A percentile compares a stretch with the other conserved stretches of the same genome.
These are phyloP conservation scores for Picus viridis DNA, from an alignment of 2,797 vertebrate species.

Conservation along the genomic window DNA sequence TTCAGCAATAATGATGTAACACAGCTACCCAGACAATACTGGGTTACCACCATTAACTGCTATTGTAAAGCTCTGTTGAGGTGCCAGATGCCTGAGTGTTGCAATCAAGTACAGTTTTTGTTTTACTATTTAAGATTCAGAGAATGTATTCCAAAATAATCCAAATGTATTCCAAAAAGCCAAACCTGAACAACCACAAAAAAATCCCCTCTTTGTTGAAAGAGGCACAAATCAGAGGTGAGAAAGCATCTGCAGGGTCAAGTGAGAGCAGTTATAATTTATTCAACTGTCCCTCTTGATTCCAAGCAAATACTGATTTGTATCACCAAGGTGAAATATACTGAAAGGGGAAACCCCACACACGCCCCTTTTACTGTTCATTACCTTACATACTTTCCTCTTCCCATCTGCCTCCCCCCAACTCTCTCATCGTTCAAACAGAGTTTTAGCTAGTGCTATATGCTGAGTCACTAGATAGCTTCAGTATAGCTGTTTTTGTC, in stretches of 20 bases:
- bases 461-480: neutral
- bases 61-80: neutral
- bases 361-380: neutral
- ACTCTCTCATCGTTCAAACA: neutral
- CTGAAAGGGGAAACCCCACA: neutral
- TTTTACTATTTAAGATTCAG: neutral
- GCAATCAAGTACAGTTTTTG: neutral
- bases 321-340: neutral
- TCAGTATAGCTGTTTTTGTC: neutral
- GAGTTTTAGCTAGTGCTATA: neutral
- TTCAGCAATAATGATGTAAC: neutral
- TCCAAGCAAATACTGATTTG: neutral
- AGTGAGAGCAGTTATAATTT: neutral
- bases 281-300: neutral
- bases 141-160: neutral
- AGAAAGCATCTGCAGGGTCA: neutral
- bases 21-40: neutral
- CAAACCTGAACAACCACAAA: neutral
- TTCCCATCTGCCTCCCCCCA: neutral
- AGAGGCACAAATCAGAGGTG: neutral
- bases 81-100: accelerated
- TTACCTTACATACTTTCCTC: neutral
- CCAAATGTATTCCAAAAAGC: neutral
- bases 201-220: neutral
- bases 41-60: neutral